Evolutionary conservation across 2,113 vertebrate genomes (phyloP).

Genomic region (Notothenia coriiceps): DNA sequence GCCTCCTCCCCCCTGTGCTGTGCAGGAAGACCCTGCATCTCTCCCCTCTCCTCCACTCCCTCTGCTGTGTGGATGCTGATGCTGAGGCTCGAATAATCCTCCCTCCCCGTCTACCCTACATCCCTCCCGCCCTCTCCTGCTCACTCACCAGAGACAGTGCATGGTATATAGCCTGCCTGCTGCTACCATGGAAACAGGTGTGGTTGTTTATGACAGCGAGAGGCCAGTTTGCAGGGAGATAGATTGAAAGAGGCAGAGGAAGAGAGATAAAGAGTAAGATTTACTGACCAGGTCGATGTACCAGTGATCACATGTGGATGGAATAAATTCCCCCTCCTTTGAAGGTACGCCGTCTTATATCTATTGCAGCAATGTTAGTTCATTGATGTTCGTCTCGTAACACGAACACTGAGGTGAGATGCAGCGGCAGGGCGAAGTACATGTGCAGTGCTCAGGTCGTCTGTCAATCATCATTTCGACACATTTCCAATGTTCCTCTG

Average conservation of each 20-base stretch:
- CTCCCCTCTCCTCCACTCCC: conserved; percentile 52
- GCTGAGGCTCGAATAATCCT: conserved; percentile 76
- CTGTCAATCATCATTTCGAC: conserved; percentile 42
- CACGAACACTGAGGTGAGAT: conserved; percentile 47
- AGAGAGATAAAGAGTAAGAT: conserved; percentile 67
- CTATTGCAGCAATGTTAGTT: conserved; percentile 58
- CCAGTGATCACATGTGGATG: conserved; percentile 75
- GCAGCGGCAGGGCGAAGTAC: conserved; percentile 58
- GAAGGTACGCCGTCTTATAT: conserved; percentile 72
- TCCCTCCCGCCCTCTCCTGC: conserved; percentile 66
- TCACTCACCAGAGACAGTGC: conserved; percentile 78
- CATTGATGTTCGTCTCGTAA: conserved; percentile 62
- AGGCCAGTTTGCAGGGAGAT: conserved; percentile 74
- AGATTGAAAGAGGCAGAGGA: conserved; percentile 57
- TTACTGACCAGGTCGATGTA: conserved; percentile 68
- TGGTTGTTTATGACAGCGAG: conserved; percentile 85
- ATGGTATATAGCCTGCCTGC: conserved; percentile 78
- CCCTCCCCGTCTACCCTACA: conserved; percentile 51
- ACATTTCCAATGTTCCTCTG: conserved; percentile 48
- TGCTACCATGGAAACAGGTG: conserved; percentile 87
- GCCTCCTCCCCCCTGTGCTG: conserved; percentile 57
- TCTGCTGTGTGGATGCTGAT: conserved; percentile 69
- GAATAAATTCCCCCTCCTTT: conserved; percentile 67
- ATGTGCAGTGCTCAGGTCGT: conserved; percentile 48
- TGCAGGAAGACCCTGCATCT: conserved; percentile 71